Evolutionary conservation across 2,113 vertebrate genomes (phyloP).

Genomic region (Theropithecus gelada): DNA sequence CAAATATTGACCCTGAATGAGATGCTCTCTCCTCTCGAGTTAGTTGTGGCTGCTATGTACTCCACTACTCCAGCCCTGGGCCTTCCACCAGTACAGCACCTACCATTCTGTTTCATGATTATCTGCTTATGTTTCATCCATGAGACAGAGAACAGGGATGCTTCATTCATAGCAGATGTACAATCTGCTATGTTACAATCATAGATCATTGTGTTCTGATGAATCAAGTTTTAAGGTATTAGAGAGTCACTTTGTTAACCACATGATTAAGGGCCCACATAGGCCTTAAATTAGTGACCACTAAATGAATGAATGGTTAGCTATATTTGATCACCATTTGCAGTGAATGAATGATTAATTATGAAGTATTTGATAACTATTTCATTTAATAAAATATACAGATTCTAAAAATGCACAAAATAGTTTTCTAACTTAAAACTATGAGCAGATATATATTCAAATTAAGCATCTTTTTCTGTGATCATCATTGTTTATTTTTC

Average conservation of each 20-base stretch:
- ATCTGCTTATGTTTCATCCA: not conserved
- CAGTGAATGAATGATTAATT: not conserved
- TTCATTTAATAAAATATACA: conserved; percentile 33
- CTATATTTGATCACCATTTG: not conserved
- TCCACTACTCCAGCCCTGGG: not conserved
- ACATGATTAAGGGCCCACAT: not conserved
- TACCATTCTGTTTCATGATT: not conserved
- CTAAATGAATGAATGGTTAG: not conserved
- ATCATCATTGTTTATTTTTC: not conserved
- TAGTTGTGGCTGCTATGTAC: not conserved
- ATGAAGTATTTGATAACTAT: not conserved
- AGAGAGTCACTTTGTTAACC: not conserved
- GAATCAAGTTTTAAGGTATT: not conserved
- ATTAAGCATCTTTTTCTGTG: not conserved
- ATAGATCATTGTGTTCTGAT: not conserved
- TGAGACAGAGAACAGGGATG: not conserved
- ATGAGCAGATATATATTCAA: not conserved
- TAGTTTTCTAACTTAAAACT: conserved; percentile 38
- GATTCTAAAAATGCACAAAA: not conserved
- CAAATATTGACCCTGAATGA: not conserved
- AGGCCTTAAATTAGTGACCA: not conserved
- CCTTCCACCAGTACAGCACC: not conserved
- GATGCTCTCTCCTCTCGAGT: not conserved
- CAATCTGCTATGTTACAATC: not conserved
- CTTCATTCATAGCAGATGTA: not conserved